Evolutionary conservation across 2,113 vertebrate genomes (phyloP).

Genomic region (Leiothrix lutea): DNA sequence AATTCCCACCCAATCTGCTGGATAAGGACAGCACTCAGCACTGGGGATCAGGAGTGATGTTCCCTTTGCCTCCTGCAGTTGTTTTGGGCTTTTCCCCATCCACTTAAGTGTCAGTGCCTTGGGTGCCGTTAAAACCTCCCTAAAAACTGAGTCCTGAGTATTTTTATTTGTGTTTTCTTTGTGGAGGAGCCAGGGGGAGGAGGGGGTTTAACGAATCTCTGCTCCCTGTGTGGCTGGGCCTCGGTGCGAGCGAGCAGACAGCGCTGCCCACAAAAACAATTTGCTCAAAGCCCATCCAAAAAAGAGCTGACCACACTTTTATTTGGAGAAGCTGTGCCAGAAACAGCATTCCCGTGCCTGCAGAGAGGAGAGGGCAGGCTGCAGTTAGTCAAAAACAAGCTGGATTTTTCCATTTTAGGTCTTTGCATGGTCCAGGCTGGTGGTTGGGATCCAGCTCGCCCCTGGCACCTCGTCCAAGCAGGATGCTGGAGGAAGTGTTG

Average conservation of each 20-base stretch:
- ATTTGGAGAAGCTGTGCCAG: constrained; percentile 35
- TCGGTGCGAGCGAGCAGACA: background rate
- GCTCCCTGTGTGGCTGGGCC: background rate
- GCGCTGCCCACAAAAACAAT: background rate
- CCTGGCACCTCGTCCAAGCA: background rate
- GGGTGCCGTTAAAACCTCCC: constrained; percentile 40
- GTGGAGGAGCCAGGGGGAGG: background rate
- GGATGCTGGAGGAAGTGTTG: background rate
- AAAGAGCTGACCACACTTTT: constrained; percentile 52
- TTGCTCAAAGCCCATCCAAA: constrained; percentile 40
- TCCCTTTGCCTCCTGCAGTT: background rate
- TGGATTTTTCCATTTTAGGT: constrained; percentile 22
- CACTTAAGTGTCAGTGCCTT: background rate
- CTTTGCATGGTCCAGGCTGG: background rate
- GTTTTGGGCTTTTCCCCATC: background rate
- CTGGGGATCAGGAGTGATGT: rapidly evolving
- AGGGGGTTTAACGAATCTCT: background rate
- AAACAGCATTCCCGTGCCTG: constrained; percentile 31
- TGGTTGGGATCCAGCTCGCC: background rate
- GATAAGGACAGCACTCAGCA: background rate
- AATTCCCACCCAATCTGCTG: rapidly evolving
- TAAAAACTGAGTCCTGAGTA: background rate
- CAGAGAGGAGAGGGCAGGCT: background rate
- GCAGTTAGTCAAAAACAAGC: background rate
- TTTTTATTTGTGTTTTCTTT: background rate